Conservation (phyloP, 2,888 invertebrate species). For the Stenurella melanura region DNA sequence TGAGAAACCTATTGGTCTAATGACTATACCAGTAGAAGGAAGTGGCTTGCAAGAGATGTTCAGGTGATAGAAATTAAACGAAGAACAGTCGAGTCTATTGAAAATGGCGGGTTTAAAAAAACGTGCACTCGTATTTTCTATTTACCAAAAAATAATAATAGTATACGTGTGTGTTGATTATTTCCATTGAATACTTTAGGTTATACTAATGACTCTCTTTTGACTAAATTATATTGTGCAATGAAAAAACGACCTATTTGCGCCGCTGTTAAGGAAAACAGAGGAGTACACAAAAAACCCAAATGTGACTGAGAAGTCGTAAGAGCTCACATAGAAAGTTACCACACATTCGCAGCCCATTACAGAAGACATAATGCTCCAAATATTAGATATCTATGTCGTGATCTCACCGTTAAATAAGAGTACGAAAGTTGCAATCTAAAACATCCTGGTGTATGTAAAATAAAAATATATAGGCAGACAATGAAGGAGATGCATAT, state of each 20-base stretch:
- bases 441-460: conserved; percentile 2
- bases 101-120: background rate
- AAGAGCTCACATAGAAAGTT: conserved; percentile 11
- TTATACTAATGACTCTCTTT: conserved; percentile 21
- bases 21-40: background rate
- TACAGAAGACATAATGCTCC: conserved; percentile 8
- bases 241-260: conserved; percentile 15
- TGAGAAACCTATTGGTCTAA: conserved; percentile 6
- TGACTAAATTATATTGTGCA: conserved; percentile 12
- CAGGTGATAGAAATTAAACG: background rate
- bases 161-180: conserved; percentile 14
- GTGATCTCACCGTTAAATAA: conserved; percentile 13
- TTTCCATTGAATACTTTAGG: conserved; percentile 21
- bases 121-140: conserved; percentile 2
- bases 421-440: conserved; percentile 3
- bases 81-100: no score
- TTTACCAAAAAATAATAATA: conserved; percentile 16
- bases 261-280: conserved; percentile 18
- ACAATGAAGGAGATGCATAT: conserved; percentile 23
- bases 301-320: background rate
- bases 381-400: conserved; percentile 26
- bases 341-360: conserved; percentile 1
- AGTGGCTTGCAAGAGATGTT: conserved; percentile 9
- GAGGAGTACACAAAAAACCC: conserved; percentile 4
- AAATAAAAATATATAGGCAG: conserved; percentile 6